A percentile compares a stretch with the other conserved stretches of the same genome.
Conservation (phyloP, 2,888 invertebrate genomes). For the Caenorhabditis japonica region DNA sequence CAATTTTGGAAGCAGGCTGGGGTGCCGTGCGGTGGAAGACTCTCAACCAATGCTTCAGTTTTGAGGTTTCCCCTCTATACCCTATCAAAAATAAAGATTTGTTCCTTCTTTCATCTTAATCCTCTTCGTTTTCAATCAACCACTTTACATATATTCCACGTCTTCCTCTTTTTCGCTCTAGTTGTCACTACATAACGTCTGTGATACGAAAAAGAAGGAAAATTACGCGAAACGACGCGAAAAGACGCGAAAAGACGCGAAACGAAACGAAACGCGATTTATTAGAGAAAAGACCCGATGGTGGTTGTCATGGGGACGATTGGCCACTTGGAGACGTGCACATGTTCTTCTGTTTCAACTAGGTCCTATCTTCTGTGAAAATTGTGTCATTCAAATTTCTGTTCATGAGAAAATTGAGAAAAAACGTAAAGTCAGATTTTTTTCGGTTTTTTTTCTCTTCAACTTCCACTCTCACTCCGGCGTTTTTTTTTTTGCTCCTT, state of each 20-base stretch:
- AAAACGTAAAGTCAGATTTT: not conserved
- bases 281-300: conserved; percentile 13
- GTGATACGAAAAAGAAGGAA: too few relatives aligned
- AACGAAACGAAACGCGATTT: conserved; percentile 47
- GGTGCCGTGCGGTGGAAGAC: too few relatives aligned
- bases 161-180: too few relatives aligned
- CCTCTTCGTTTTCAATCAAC: not conserved
- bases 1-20: too few relatives aligned
- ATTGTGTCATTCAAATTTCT: conserved; percentile 1
- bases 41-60: too few relatives aligned
- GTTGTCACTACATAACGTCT: too few relatives aligned
- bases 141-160: too few relatives aligned
- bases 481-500: not conserved
- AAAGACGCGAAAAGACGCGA: too few relatives aligned
- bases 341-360: conserved; percentile 31
- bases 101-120: too few relatives aligned
- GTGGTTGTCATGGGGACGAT: conserved; percentile 31
- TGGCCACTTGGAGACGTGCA: not conserved
- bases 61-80: too few relatives aligned
- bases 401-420: conserved; percentile 26
- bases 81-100: too few relatives aligned
- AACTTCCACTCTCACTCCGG: not conserved
- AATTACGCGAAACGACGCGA: too few relatives aligned
- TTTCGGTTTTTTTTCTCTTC: conserved; percentile 1
- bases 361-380: conserved; percentile 29